Evolutionary conservation across 1,140 invertebrate genomes (phyloP), one percentile per base, ranked within the genome.

Genomic region (Zaprionus ornatus): DNA sequence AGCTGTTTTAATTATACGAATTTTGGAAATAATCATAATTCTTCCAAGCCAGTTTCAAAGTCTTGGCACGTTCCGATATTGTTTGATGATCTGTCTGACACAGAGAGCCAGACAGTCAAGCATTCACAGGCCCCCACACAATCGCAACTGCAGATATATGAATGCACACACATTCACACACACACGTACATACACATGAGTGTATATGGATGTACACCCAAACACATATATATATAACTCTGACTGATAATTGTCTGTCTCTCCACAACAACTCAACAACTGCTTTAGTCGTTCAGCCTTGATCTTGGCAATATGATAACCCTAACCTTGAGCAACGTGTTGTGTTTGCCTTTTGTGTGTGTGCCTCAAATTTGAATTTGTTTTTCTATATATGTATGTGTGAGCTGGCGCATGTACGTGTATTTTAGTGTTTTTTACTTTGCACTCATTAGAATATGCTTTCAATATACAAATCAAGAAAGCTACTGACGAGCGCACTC

Each of bases 271-370:
- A 45, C n/a, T 45, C 40, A 60, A 80, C 79, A 69, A 69, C 52
- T 54, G 61, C 68, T 66, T 59, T 59, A 75, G 73, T 71, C 74
- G 60, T 64, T 32, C 56, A 85, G 74, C 84, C 84, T 88, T 88
- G 84, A 88, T 88, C 84, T 88, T 88, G 84, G 84, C 81, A 88
- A 88, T 81, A 87, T 88, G 84, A 88, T 88, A 88, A 88, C 84
- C 79, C 84, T 88, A 90, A 88, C 84, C 85, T 88, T 88, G 84
- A 88, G 72, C 81, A 81, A 74, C 63, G 85, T 82, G 81, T 86
- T 84, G 79, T 90, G 61, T 88, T 88, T 90, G 85, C 74, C 72
- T 83, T 80, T 82, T 72, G 40, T 17, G 64, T 77, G 50, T 71
- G 21, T 48, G 45, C 19, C 10, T 50, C 45, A 45, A 79, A 62